Conservation (phyloP, 2,113 vertebrate species). For the Hydrolagus affinis region DNA sequence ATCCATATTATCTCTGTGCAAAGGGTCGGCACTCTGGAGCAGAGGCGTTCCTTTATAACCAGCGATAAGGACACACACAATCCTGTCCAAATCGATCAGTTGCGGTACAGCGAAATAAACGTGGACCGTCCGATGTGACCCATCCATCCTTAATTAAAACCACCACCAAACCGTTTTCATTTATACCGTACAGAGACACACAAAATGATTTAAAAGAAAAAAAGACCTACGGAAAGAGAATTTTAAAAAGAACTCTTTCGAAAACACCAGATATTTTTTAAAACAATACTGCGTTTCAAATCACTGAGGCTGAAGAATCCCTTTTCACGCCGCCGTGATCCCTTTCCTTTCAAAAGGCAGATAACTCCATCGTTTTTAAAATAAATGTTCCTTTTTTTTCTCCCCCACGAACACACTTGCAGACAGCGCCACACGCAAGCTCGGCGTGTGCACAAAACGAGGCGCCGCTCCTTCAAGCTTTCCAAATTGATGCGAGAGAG, state of each 20-base stretch:
- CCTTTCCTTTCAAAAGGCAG: background rate
- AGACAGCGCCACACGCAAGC: too few relatives aligned
- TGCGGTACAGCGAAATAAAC: conserved; percentile 15
- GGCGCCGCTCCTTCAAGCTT: conserved; percentile 1
- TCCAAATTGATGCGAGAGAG: conserved; percentile 18
- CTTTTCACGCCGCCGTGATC: background rate
- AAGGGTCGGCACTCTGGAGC: conserved; percentile 18
- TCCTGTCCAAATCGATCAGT: conserved; percentile 17
- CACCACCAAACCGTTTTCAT: background rate
- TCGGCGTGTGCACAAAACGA: background rate
- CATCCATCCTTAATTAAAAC: conserved; percentile 30
- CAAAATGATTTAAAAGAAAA: conserved; percentile 9
- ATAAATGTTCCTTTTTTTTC: background rate
- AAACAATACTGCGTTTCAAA: background rate
- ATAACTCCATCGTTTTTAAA: background rate
- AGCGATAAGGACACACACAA: background rate
- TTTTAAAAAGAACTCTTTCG: background rate
- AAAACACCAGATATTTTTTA: background rate
- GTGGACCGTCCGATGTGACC: conserved; percentile 16
- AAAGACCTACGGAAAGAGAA: background rate
- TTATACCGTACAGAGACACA: background rate
- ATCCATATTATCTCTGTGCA: conserved; percentile 4
- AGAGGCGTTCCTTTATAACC: conserved; percentile 8
- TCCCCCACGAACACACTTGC: too few relatives aligned
- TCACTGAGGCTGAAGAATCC: background rate